Evolutionary conservation across 2,888 invertebrate genomes (phyloP).

Genomic region (Stenodema calcarata): DNA sequence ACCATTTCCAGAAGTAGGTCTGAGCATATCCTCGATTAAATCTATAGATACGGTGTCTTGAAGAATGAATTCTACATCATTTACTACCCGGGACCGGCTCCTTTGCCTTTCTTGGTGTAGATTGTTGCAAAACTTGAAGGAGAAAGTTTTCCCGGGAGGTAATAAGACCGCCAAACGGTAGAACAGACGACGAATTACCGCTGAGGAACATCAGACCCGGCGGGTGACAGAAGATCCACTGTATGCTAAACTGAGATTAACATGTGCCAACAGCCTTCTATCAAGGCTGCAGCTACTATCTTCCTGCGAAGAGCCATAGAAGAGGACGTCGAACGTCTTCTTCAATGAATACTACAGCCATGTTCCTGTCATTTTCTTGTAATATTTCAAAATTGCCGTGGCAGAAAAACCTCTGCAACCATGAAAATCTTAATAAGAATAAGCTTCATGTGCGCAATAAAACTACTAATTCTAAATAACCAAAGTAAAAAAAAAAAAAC

Average conservation of each 20-base stretch:
- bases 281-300: background rate
- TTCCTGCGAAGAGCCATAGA: background rate
- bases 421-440: too few species aligned
- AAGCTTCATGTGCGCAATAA: too few species aligned
- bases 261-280: background rate
- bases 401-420: too few species aligned
- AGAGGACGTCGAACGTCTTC: background rate
- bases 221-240: constrained; percentile 14
- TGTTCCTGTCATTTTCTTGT: too few species aligned
- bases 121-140: background rate
- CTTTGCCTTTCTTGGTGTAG: background rate
- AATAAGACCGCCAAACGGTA: background rate
- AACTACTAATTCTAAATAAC: too few species aligned
- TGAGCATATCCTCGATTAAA: too few species aligned
- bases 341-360: too few species aligned
- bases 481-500: too few species aligned
- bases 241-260: constrained; percentile 9
- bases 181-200: background rate
- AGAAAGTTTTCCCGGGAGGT: background rate
- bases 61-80: too few species aligned
- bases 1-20: too few species aligned
- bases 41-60: too few species aligned
- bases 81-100: background rate
- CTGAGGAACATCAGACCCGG: background rate
- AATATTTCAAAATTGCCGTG: too few species aligned